Conservation (phyloP, 2,888 invertebrate species). For the Agrochola lychnidis region DNA sequence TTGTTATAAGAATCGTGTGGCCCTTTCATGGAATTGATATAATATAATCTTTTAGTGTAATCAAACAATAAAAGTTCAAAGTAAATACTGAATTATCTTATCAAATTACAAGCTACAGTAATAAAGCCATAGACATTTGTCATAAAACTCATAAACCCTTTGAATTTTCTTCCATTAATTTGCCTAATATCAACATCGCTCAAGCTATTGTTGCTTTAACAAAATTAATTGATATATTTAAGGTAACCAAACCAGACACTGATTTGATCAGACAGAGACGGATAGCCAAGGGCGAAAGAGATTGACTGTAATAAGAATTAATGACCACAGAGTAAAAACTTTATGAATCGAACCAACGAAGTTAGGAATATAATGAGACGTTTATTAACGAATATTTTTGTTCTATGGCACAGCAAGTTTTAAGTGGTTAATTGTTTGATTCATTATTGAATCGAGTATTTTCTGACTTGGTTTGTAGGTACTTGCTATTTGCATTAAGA, state of each 20-base stretch:
- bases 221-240: constrained; percentile 70
- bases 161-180: constrained; percentile 45
- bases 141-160: constrained; percentile 14
- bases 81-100: neutral
- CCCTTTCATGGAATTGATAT: neutral
- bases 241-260: constrained; percentile 56
- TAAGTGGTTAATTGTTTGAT: constrained; percentile 39
- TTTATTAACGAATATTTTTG: constrained; percentile 48
- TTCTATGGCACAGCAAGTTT: constrained; percentile 36
- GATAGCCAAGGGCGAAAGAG: constrained; percentile 40
- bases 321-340: constrained; percentile 58
- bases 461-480: constrained; percentile 25
- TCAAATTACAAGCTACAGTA: neutral
- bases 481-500: constrained; percentile 9
- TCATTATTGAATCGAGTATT: constrained; percentile 31
- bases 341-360: constrained; percentile 44
- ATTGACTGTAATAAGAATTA: constrained; percentile 62
- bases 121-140: neutral
- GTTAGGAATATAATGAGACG: constrained; percentile 44
- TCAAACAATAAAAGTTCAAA: neutral
- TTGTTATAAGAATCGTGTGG: neutral
- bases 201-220: constrained; percentile 55
- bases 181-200: constrained; percentile 47
- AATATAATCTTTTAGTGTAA: neutral
- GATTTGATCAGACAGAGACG: constrained; percentile 60